These are phyloP conservation scores for Cherax quadricarinatus DNA, from an alignment of 1,140 invertebrate species.

Conservation along the genomic window DNA sequence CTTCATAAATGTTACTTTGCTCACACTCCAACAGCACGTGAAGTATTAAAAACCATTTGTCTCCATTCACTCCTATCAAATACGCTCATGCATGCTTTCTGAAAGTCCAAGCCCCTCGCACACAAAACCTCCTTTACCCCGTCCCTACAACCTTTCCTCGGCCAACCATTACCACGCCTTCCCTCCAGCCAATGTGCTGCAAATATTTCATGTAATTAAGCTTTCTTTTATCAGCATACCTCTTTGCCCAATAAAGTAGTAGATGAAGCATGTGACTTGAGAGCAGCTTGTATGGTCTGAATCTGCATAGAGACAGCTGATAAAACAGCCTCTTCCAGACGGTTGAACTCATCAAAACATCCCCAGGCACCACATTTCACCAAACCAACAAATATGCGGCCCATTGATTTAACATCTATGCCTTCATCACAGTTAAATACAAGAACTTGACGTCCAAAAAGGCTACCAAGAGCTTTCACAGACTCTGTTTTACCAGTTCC, in stretches of 20 bases:
- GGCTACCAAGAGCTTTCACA: conserved; percentile 93
- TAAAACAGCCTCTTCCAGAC: conserved; percentile 93
- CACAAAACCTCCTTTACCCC: too few species aligned
- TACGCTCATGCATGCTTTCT: too few species aligned
- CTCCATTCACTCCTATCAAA: too few species aligned
- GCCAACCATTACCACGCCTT: too few species aligned
- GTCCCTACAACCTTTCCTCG: too few species aligned
- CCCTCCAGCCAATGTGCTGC: too few species aligned
- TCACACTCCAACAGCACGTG: too few species aligned
- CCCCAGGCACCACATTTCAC: conserved; percentile 98
- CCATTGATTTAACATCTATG: conserved; percentile 96
- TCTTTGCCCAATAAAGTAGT: conserved; percentile 86
- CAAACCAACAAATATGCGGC: conserved; percentile 92
- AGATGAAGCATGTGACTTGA: conserved; percentile 82
- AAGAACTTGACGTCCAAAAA: conserved; percentile 93
- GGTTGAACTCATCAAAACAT: conserved; percentile 99
- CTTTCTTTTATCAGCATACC: conserved; percentile 76
- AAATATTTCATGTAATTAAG: too few species aligned
- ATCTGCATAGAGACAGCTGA: conserved; percentile 95
- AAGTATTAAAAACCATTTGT: too few species aligned
- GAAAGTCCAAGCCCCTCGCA: too few species aligned
- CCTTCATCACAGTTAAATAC: conserved; percentile 99
- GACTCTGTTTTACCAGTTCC: conserved; percentile 99
- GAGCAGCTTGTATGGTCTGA: conserved; percentile 90
- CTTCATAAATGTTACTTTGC: too few species aligned